Conservation (phyloP, 2,113 vertebrate species). For the Pycnonotus jocosus region DNA sequence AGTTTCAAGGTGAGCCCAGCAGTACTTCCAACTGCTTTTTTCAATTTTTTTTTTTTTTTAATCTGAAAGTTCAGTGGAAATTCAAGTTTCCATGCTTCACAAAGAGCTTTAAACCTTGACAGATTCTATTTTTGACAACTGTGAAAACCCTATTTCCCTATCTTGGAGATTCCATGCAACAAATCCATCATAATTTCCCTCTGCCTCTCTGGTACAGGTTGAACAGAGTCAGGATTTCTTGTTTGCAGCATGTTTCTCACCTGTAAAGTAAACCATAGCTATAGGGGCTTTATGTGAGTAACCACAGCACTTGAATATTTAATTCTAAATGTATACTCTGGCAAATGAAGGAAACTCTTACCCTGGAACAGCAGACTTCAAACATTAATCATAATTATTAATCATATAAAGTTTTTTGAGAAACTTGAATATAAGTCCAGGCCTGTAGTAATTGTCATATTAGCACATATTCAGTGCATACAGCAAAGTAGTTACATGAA, state of each 20-base stretch:
- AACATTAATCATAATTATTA: conserved; percentile 71
- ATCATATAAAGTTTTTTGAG: conserved; percentile 47
- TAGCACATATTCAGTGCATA: conserved; percentile 14
- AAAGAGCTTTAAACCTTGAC: conserved; percentile 49
- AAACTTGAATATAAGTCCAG: conserved; percentile 41
- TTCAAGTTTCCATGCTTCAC: not conserved
- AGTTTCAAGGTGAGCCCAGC: not conserved
- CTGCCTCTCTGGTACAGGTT: conserved; percentile 19
- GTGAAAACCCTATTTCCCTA: conserved; percentile 49
- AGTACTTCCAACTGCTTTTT: not conserved
- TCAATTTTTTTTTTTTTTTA: not conserved
- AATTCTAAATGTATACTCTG: conserved; percentile 57
- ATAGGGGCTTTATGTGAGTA: not conserved
- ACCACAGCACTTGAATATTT: conserved; percentile 44
- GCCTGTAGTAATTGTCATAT: conserved; percentile 52
- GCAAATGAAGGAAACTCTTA: conserved; percentile 60
- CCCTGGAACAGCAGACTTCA: conserved; percentile 59
- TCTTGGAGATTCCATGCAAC: not conserved
- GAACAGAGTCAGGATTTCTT: conserved; percentile 40
- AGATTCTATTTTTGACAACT: conserved; percentile 58
- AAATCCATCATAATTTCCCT: conserved; percentile 67
- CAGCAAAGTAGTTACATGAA: conserved; percentile 35
- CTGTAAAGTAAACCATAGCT: conserved; percentile 17
- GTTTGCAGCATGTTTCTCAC: conserved; percentile 27
- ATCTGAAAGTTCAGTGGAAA: not conserved